Conservation (phyloP, 2,797 vertebrate genomes). For the Spea hammondii region DNA sequence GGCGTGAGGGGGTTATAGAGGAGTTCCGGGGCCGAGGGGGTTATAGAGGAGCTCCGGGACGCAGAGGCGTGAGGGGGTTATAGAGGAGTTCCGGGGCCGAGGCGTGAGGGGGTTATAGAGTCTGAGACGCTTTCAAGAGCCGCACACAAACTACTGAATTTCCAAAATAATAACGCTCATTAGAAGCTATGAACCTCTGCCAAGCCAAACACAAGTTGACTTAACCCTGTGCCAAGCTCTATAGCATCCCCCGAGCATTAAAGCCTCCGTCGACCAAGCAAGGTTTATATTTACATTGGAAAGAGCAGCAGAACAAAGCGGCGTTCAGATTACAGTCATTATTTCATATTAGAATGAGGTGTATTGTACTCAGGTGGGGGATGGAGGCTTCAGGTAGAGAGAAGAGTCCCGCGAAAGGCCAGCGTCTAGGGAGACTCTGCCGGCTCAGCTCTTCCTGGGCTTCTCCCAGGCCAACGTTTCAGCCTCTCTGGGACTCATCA, state of each 20-base stretch:
- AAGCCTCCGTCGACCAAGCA: not conserved
- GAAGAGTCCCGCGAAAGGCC: no score
- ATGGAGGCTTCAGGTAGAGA: no score
- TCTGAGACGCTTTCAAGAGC: not conserved
- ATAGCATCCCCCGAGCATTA: conserved; percentile 1
- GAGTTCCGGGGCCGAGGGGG: not conserved
- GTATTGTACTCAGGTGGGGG: no score
- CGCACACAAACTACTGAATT: not conserved
- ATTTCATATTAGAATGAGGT: not conserved
- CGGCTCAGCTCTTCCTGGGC: no score
- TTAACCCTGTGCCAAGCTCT: not conserved
- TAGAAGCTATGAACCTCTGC: not conserved
- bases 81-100: no score
- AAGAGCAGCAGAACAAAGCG: not conserved
- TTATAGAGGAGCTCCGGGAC: no score
- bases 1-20: not conserved
- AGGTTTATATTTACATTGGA: conserved; percentile 19
- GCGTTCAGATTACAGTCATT: not conserved
- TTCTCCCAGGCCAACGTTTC: no score
- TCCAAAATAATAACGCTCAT: conserved; percentile 22
- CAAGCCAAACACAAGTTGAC: conserved; percentile 37
- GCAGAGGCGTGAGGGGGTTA: no score
- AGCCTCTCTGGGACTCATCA: no score
- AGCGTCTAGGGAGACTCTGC: no score
- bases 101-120: not conserved